Base-by-base conservation (phyloP, 30 jellyfish, hydroid and myxozoan genomes). In the Aurelia aurita region DNA sequence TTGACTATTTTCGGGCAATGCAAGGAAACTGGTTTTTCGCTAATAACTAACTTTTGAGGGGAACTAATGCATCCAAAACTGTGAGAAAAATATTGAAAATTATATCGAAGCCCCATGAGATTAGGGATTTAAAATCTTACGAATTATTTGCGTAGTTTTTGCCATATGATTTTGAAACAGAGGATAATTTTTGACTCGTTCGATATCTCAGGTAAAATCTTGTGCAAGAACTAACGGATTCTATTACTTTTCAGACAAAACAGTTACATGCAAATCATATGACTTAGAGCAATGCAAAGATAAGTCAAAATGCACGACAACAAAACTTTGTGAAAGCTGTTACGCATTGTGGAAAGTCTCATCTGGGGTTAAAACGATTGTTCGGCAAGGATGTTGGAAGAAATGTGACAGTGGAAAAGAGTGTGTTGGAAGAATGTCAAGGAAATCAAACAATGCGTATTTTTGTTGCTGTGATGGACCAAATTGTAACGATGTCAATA, bases 381-480 rank as follows among this genome's bases (percentile, higher is more conserved):
- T 83, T 20, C 58, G 35, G n/a, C 93, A 69, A 35, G 93, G 93
- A 6, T 83, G 93, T 35, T 68, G 78, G 77, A 58, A 65, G 32
- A 22, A 83, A 21, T 83, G 93, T 44, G 19, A 21, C 46, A 57
- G 67, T 44, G 74, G 85, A 46, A 53, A 70, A 14, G 34, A 83
- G 23, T 83, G 93, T 70, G 65, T 82, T 55, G 91, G 79, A 7
- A 46, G 49, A 23, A n/a, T 21, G 11, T 55, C 29, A 46, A 31
- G 34, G 18, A n/a, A 77, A 21, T 8, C 26, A 14, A 53, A 31
- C 26, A 55, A 23, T 34, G 64, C 60, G 51, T n/a, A 20, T 53
- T 62, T 46, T 47, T 83, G 93, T 28, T 83, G 93, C 49, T 83
- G 93, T 39, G 53, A 74, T 27, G 93, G 79, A 68, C 53, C n/a